Conservation (phyloP, 2,888 invertebrate species). For the Gryllus longicercus region DNA sequence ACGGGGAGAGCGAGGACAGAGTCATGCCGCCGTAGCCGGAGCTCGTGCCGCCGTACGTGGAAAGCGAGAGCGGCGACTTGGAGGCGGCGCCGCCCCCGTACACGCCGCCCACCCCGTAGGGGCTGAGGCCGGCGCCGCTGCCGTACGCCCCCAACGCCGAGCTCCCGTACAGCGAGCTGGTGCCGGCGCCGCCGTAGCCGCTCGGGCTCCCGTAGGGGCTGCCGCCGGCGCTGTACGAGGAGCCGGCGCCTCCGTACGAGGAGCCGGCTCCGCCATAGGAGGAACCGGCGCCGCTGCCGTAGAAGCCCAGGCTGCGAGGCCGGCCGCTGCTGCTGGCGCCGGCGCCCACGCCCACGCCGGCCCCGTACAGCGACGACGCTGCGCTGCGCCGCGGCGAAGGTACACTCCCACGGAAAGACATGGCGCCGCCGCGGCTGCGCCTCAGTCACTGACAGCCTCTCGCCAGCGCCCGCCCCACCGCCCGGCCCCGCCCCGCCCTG, state of each 20-base stretch:
- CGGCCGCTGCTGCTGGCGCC: conserved; percentile 40
- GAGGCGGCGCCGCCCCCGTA: conserved; percentile 24
- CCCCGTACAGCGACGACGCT: not conserved
- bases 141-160: not conserved
- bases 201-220: not conserved
- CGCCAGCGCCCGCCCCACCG: conserved; percentile 18
- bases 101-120: conserved; percentile 11
- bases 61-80: conserved; percentile 35
- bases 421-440: not conserved
- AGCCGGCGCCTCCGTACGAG: not conserved
- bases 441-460: not conserved
- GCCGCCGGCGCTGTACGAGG: not conserved
- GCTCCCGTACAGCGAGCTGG: not conserved
- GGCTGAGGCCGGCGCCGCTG: not conserved
- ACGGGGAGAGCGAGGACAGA: conserved; percentile 55
- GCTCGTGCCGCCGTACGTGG: conserved; percentile 59
- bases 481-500: conserved; percentile 33
- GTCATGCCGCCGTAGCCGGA: conserved; percentile 68
- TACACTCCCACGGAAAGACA: not conserved
- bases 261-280: not conserved
- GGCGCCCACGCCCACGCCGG: not conserved
- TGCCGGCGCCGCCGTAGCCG: not conserved
- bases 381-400: not conserved
- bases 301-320: conserved; percentile 37
- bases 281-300: not conserved